Evolutionary conservation across 1,140 invertebrate species (phyloP), one percentile per base, ranked within the genome.

Genomic region (Procambarus clarkii): DNA sequence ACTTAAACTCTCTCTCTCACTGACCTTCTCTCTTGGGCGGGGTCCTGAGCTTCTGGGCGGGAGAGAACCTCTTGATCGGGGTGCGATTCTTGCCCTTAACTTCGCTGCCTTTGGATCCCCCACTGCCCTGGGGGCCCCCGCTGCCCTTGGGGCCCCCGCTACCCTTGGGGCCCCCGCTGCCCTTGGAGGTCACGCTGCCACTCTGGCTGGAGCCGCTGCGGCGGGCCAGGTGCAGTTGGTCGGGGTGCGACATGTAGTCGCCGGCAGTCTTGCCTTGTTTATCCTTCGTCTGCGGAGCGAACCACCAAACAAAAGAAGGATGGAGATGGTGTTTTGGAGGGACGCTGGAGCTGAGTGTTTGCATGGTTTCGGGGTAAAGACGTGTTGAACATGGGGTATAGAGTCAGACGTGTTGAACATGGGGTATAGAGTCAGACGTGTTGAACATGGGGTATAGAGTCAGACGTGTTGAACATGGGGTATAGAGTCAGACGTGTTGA

Each of bases 261-360:
- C 96, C 96, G 0, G 97, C 96, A 8, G 96, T 96, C 93, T 96
- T 96, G 50, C 96, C 96, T 77, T 95, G 95, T 83, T 95, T 95
- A 94, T 98, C 97, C 83, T 85, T 46, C 1, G 50, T 50, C 90
- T 93, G 85, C 21, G 54, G n/a, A 5, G 54, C 24, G 50, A n/a
- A 45, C 50, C 5, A 54, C 34, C 34, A 34, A 34, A 34, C 34
- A 34, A 34, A 34, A 34, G 34, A 34, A 34, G 34, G 34, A 34
- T 34, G 34, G 34, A 34, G 1, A 34, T 34, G 34, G 34, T 34
- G 34, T 34, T 34, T 34, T 34, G 34, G 34, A 34, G 34, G 34
- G 34, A 34, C 34, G 34, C 34, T 34, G 34, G 34, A 34, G 34
- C 34, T 1, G 34, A 34, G 34, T 34, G 34, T 34, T 1, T 34